phyloP scores from a whole-genome alignment of 2,888 invertebrate genomes.

The Sipunculus nudus region DNA sequence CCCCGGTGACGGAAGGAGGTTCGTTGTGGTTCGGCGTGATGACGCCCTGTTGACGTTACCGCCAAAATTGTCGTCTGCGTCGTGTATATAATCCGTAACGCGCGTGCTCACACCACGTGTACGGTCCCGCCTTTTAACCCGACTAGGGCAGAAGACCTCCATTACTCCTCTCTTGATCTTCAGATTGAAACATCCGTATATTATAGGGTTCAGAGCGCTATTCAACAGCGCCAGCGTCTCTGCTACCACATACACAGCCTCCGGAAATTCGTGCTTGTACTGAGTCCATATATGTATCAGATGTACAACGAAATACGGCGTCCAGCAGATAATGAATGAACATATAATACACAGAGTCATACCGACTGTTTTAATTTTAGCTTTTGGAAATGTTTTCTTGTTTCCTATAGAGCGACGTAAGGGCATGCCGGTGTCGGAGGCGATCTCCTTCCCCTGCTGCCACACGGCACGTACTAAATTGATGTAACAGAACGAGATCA shows the following conservation, averaged over 20 bases:
- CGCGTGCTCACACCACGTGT: no score
- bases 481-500: slow-evolving; percentile 67
- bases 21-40: neutral
- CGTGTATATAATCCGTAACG: no score
- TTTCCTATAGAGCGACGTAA: slow-evolving; percentile 46
- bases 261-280: slow-evolving; percentile 59
- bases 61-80: neutral
- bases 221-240: slow-evolving; percentile 63
- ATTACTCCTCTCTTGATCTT: slow-evolving; percentile 43
- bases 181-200: slow-evolving; percentile 67
- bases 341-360: slow-evolving; percentile 68
- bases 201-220: slow-evolving; percentile 67
- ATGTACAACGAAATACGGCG: slow-evolving; percentile 68
- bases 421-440: slow-evolving; percentile 9
- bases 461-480: slow-evolving; percentile 66
- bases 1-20: no score
- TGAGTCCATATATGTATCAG: slow-evolving; percentile 66
- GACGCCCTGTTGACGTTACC: neutral
- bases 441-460: slow-evolving; percentile 49
- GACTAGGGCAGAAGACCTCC: slow-evolving; percentile 25
- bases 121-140: neutral
- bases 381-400: slow-evolving; percentile 63
- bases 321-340: slow-evolving; percentile 67
- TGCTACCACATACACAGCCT: slow-evolving; percentile 61
- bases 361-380: slow-evolving; percentile 68